phyloP scores from a whole-genome alignment of 2,113 vertebrate genomes.

The Rhynchopsitta pachyrhyncha region DNA sequence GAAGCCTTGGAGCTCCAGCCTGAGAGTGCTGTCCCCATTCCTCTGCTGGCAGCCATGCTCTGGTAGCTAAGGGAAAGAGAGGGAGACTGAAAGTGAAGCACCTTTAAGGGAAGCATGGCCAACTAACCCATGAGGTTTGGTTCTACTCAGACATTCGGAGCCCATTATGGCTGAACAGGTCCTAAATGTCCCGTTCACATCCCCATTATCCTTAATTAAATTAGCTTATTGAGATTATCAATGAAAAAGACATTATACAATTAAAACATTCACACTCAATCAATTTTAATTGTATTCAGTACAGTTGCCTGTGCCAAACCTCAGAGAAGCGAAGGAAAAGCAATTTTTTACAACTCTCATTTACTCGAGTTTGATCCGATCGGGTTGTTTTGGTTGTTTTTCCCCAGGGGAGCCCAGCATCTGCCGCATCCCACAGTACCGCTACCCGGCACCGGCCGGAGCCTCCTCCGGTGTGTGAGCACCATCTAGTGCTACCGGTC shows the following conservation, averaged over 20 bases:
- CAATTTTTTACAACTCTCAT: constrained; percentile 18
- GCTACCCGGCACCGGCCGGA: neutral
- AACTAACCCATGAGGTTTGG: neutral
- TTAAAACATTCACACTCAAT: constrained; percentile 66
- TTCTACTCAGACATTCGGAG: constrained; percentile 20
- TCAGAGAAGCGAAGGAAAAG: constrained; percentile 18
- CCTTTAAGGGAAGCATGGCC: neutral
- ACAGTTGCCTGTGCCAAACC: neutral
- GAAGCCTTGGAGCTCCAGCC: neutral
- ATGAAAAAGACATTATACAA: constrained; percentile 40
- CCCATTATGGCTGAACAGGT: neutral
- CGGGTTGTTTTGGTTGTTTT: neutral
- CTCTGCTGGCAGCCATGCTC: neutral
- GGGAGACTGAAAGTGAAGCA: neutral
- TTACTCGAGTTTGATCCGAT: neutral
- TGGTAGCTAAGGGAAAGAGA: neutral
- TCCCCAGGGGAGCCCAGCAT: neutral
- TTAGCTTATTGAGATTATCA: constrained; percentile 34
- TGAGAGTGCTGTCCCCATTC: neutral
- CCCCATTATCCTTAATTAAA: constrained; percentile 39
- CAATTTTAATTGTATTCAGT: constrained; percentile 61
- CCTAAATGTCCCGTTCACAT: neutral
- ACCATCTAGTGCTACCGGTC: constrained; percentile 23
- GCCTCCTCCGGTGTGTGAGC: neutral
- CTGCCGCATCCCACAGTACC: neutral